A percentile compares a stretch with the other conserved stretches of the same genome.
phyloP scores from a whole-genome alignment of 2,113 vertebrate species.

The Kryptolebias marmoratus region DNA sequence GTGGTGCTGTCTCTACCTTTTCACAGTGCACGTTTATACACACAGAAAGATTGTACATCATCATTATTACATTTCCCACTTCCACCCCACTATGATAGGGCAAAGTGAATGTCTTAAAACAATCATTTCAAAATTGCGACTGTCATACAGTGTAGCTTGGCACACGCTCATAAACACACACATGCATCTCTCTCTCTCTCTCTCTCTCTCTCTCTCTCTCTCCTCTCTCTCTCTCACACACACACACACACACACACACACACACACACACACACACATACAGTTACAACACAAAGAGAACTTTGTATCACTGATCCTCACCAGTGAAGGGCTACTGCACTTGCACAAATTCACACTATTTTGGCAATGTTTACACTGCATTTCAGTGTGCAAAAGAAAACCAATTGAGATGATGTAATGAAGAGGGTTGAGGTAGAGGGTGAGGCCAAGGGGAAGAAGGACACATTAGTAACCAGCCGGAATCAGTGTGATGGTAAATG shows the following conservation, averaged over 20 bases:
- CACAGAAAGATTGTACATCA: slow-evolving; percentile 84
- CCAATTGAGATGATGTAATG: slow-evolving; percentile 64
- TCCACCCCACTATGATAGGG: slow-evolving; percentile 63
- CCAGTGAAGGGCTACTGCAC: slow-evolving; percentile 68
- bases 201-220: slow-evolving; percentile 30
- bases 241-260: slow-evolving; percentile 35
- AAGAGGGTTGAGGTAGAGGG: slow-evolving; percentile 77
- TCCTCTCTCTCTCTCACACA: slow-evolving; percentile 47
- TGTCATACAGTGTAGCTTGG: slow-evolving; percentile 79
- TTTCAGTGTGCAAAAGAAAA: slow-evolving; percentile 75
- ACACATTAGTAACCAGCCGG: slow-evolving; percentile 63
- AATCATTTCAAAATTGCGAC: slow-evolving; percentile 76
- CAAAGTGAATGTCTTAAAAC: slow-evolving; percentile 78
- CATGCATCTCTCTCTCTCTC: slow-evolving; percentile 48
- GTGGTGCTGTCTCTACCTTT: slow-evolving; percentile 82
- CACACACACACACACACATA: slow-evolving; percentile 22
- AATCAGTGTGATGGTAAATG: slow-evolving; percentile 64
- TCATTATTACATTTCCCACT: slow-evolving; percentile 78
- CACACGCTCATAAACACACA: slow-evolving; percentile 42
- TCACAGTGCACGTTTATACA: slow-evolving; percentile 85
- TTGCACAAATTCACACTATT: slow-evolving; percentile 68
- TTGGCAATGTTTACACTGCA: slow-evolving; percentile 74
- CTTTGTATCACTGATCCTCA: slow-evolving; percentile 60
- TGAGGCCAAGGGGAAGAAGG: slow-evolving; percentile 49
- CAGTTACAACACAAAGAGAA: slow-evolving; percentile 58